These are phyloP conservation scores for Chelon labrosus DNA, from an alignment of 2,797 vertebrate species.

Conservation along the genomic window DNA sequence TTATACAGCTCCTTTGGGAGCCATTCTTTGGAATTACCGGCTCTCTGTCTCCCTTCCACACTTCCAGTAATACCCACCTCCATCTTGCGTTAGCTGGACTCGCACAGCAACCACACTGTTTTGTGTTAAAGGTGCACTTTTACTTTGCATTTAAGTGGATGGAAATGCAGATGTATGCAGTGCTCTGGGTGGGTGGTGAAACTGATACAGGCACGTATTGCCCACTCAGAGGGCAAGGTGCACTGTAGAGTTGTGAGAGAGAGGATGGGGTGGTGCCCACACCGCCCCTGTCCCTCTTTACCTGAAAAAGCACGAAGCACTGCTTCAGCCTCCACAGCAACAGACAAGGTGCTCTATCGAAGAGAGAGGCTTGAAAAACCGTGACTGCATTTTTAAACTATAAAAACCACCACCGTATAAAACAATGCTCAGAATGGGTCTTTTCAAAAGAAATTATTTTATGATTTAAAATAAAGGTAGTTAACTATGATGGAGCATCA, in stretches of 20 bases:
- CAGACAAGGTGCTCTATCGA: conserved; percentile 70
- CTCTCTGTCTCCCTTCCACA: conserved; percentile 77
- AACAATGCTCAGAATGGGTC: conserved; percentile 25
- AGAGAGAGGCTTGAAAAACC: conserved; percentile 61
- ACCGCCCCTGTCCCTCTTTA: conserved; percentile 82
- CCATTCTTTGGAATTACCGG: conserved; percentile 81
- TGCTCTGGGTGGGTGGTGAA: conserved; percentile 85
- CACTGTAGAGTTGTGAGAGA: conserved; percentile 76
- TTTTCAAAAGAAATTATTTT: conserved; percentile 2
- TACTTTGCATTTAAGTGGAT: conserved; percentile 86
- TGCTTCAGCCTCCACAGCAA: conserved; percentile 81
- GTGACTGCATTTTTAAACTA: conserved; percentile 45
- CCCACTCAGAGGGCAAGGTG: conserved; percentile 82
- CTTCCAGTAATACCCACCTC: conserved; percentile 82
- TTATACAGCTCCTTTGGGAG: conserved; percentile 75
- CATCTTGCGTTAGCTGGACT: conserved; percentile 78
- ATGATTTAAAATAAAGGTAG: conserved; percentile 21
- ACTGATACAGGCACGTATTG: conserved; percentile 82
- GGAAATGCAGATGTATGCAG: conserved; percentile 83
- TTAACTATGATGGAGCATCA: neutral
- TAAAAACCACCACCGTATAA: conserved; percentile 44
- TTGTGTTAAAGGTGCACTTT: conserved; percentile 86
- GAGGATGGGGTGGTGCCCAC: conserved; percentile 82
- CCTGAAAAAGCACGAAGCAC: conserved; percentile 79
- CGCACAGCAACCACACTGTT: conserved; percentile 79